phyloP scores from a whole-genome alignment of 2,113 vertebrate species.

The Ceuthmochares aereus region DNA sequence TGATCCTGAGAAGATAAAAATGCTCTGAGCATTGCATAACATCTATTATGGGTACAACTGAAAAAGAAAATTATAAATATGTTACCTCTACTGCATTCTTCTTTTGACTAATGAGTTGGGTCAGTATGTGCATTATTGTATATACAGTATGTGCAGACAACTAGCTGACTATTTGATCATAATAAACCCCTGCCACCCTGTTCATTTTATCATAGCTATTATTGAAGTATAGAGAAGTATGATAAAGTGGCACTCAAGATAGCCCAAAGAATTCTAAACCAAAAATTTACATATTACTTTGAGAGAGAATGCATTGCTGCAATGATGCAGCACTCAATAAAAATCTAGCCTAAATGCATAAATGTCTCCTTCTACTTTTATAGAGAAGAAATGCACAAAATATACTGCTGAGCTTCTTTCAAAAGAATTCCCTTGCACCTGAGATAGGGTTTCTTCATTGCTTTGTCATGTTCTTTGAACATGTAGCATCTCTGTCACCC shows the following conservation, averaged over 20 bases:
- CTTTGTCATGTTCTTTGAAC: not conserved
- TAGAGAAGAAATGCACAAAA: not conserved
- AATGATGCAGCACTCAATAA: not conserved
- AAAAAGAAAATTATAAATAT: not conserved
- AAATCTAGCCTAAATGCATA: not conserved
- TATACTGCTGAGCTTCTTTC: not conserved
- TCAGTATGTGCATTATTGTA: not conserved
- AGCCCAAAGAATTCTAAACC: not conserved
- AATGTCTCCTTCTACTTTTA: not conserved
- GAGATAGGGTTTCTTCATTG: not conserved
- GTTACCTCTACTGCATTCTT: not conserved
- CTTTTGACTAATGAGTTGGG: not conserved
- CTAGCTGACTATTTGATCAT: not conserved
- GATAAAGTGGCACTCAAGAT: not conserved
- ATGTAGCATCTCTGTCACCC: not conserved
- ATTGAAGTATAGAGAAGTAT: not conserved
- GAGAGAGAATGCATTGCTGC: not conserved
- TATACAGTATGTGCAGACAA: not conserved
- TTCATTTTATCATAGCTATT: not conserved
- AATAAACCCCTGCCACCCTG: not conserved
- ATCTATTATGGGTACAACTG: not conserved
- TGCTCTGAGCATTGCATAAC: not conserved
- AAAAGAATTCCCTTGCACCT: not conserved
- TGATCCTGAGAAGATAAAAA: not conserved
- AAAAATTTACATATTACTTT: not conserved